phyloP scores from a whole-genome alignment of 1,140 invertebrate species.

The Drosophila prosaltans region DNA sequence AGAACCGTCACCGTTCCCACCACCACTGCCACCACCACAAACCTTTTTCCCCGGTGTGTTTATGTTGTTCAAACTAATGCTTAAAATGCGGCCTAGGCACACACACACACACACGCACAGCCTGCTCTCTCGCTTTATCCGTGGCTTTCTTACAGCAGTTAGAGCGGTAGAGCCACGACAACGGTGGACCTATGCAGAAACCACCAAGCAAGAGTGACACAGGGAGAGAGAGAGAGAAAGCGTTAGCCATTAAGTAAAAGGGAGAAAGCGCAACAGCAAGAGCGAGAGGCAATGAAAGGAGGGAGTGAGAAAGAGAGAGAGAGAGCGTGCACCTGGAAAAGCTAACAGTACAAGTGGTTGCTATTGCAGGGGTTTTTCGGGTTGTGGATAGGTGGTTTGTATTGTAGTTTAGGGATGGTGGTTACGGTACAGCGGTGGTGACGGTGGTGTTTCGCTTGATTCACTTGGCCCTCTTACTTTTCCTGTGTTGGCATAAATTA shows the following conservation, averaged over 20 bases:
- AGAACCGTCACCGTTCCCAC: not conserved
- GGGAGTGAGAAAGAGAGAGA: not conserved
- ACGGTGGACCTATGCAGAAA: no score
- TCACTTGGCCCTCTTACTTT: conserved; percentile 17
- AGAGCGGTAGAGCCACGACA: not conserved
- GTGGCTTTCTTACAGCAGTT: not conserved
- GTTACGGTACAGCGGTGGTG: no score
- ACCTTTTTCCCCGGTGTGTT: conserved; percentile 43
- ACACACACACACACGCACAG: not conserved
- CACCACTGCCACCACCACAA: not conserved
- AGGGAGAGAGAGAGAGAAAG: no score
- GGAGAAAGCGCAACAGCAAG: no score
- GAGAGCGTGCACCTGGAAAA: conserved; percentile 43
- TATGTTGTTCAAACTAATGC: conserved; percentile 81
- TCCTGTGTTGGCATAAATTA: conserved; percentile 58
- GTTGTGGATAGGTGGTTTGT: conserved; percentile 27
- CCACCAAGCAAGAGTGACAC: no score
- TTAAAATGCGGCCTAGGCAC: conserved; percentile 75
- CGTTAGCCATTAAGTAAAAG: no score
- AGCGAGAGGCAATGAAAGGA: no score
- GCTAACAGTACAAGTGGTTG: conserved; percentile 48
- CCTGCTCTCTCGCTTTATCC: conserved; percentile 23
- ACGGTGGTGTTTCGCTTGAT: not conserved
- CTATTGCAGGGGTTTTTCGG: not conserved
- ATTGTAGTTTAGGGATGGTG: conserved; percentile 1